These are phyloP conservation scores for Drosophila mimetica DNA, from an alignment of 2,888 invertebrate species.

Conservation along the genomic window DNA sequence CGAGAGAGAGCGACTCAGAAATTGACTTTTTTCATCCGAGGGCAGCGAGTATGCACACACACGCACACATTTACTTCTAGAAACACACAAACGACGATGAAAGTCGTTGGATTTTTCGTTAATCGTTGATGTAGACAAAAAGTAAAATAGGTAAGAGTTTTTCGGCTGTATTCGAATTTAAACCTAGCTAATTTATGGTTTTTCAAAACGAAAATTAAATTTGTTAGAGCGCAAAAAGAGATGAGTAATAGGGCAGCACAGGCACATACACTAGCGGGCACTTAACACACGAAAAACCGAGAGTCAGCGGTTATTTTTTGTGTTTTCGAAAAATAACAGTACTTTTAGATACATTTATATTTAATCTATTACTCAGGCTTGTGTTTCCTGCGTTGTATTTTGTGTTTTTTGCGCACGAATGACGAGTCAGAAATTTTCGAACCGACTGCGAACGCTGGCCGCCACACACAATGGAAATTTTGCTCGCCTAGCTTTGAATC, in stretches of 20 bases:
- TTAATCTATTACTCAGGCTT: slow-evolving; percentile 64
- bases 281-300: slow-evolving; percentile 25
- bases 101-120: slow-evolving; percentile 81
- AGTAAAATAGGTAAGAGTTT: slow-evolving; percentile 65
- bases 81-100: slow-evolving; percentile 66
- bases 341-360: slow-evolving; percentile 50
- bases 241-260: slow-evolving; percentile 32
- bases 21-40: slow-evolving; percentile 70
- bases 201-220: not conserved
- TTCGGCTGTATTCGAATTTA: slow-evolving; percentile 60
- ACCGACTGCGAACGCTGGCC: slow-evolving; percentile 73
- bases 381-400: slow-evolving; percentile 45
- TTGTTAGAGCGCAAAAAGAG: slow-evolving; percentile 15
- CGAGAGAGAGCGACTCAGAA: slow-evolving; percentile 50
- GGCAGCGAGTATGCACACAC: slow-evolving; percentile 50
- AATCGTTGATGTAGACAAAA: slow-evolving; percentile 83
- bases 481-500: slow-evolving; percentile 81
- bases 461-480: slow-evolving; percentile 83
- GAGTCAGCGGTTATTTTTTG: slow-evolving; percentile 10
- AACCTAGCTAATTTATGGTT: slow-evolving; percentile 1
- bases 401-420: slow-evolving; percentile 69
- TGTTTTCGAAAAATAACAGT: not conserved
- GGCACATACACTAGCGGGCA: slow-evolving; percentile 22
- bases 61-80: slow-evolving; percentile 30
- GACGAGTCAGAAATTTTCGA: slow-evolving; percentile 78